Conservation (phyloP, 2,888 invertebrate genomes). For the Iselma pallidipennis region DNA sequence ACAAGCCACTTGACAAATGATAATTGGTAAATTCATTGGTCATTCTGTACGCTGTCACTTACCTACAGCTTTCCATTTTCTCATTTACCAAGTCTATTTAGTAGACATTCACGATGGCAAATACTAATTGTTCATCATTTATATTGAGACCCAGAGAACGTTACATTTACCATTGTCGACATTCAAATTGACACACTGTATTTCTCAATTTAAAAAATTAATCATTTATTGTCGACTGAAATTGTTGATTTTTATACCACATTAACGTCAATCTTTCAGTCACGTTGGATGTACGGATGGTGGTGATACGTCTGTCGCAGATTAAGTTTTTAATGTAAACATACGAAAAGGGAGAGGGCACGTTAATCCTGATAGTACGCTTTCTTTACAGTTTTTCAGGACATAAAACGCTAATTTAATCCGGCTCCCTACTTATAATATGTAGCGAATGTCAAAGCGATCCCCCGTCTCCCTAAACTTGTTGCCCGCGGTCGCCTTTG, state of each 20-base stretch:
- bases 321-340: slow-evolving; percentile 37
- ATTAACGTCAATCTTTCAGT: slow-evolving; percentile 25
- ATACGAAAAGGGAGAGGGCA: slow-evolving; percentile 26
- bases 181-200: neutral
- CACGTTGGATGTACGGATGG: slow-evolving; percentile 13
- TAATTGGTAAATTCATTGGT: slow-evolving; percentile 57
- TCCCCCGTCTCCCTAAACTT: slow-evolving; percentile 46
- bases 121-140: slow-evolving; percentile 49
- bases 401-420: slow-evolving; percentile 54
- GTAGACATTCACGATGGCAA: slow-evolving; percentile 43
- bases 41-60: slow-evolving; percentile 55
- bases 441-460: slow-evolving; percentile 48
- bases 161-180: neutral
- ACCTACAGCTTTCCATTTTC: slow-evolving; percentile 47
- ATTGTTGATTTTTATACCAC: slow-evolving; percentile 20
- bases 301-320: slow-evolving; percentile 34
- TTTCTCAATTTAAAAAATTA: slow-evolving; percentile 24
- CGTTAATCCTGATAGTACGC: slow-evolving; percentile 34
- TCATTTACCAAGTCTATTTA: slow-evolving; percentile 52
- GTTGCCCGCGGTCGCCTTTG: slow-evolving; percentile 50
- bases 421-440: slow-evolving; percentile 49
- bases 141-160: slow-evolving; percentile 29
- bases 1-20: slow-evolving; percentile 58
- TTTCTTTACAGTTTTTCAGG: slow-evolving; percentile 47
- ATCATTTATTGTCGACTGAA: slow-evolving; percentile 46